Percentiles rank a stretch among this genome's conserved stretches.
Evolutionary conservation across 2,113 vertebrate species (phyloP).

Genomic region (Scytalopus superciliaris): DNA sequence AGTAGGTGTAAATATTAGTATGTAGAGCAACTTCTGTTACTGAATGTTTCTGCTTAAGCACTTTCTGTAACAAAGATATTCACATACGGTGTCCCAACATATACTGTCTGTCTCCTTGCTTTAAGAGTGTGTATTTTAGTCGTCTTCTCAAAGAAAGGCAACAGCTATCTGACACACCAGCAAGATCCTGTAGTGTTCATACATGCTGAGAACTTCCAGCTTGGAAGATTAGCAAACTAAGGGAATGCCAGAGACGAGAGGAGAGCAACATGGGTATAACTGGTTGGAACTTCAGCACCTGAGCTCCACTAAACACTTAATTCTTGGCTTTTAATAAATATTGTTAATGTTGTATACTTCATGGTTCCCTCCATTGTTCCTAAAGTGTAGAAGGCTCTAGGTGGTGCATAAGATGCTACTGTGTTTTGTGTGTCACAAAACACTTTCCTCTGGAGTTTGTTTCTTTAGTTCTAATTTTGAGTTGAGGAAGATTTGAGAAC

Average conservation of each 20-base stretch:
- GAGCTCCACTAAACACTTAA: background rate
- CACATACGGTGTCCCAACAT: background rate
- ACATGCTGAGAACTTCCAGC: background rate
- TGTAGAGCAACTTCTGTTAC: background rate
- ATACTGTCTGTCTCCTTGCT: background rate
- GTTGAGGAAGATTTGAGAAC: background rate
- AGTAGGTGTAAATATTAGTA: background rate
- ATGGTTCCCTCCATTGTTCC: background rate
- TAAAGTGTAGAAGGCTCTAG: background rate
- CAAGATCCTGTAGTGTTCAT: background rate
- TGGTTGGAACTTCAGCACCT: background rate
- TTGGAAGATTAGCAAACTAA: background rate
- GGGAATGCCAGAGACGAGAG: background rate
- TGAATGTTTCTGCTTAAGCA: background rate
- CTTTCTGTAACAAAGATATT: background rate
- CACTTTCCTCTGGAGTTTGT: background rate
- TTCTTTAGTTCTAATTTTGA: background rate
- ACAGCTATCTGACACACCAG: background rate
- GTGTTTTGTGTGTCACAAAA: background rate
- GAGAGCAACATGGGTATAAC: background rate
- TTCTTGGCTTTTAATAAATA: background rate
- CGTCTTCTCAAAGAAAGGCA: background rate
- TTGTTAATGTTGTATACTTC: background rate
- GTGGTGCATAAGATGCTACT: background rate
- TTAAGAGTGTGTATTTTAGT: background rate